These are phyloP conservation scores for Trimorus sp. DNA, from an alignment of 2,888 invertebrate genomes.

Conservation along the genomic window DNA sequence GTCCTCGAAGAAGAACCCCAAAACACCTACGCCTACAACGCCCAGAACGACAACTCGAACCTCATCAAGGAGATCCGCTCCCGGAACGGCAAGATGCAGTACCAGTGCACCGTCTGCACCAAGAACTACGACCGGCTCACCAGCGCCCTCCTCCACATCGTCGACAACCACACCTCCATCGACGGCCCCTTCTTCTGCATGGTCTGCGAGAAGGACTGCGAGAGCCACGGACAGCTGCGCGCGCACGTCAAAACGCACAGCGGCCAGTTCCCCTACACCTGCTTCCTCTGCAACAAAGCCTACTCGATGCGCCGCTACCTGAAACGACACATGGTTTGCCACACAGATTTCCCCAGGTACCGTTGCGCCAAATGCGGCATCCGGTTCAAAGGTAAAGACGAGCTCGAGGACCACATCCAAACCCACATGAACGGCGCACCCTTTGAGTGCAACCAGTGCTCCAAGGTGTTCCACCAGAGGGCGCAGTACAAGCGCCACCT, in stretches of 20 bases:
- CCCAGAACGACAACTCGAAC: conserved; percentile 77
- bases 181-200: conserved; percentile 83
- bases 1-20: conserved; percentile 6
- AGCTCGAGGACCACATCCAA: conserved; percentile 74
- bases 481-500: conserved; percentile 79
- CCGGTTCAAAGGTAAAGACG: conserved; percentile 75
- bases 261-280: conserved; percentile 83
- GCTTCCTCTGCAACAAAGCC: conserved; percentile 78
- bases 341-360: conserved; percentile 77
- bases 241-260: conserved; percentile 84
- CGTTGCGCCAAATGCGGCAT: conserved; percentile 78
- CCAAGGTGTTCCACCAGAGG: conserved; percentile 77
- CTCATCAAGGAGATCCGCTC: conserved; percentile 78
- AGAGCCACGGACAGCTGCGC: conserved; percentile 83
- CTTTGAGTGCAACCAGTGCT: conserved; percentile 77
- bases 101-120: conserved; percentile 78
- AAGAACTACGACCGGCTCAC: conserved; percentile 76
- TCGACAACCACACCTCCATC: conserved; percentile 77
- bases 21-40: conserved; percentile 75
- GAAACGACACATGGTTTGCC: conserved; percentile 79
- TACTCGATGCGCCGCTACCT: conserved; percentile 78
- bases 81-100: conserved; percentile 71
- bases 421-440: conserved; percentile 73
- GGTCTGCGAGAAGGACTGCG: conserved; percentile 84
- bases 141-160: conserved; percentile 74